Percentiles rank a stretch among this genome's conserved stretches.
Conservation (phyloP, 2,113 vertebrate genomes). For the Upupa epops region DNA sequence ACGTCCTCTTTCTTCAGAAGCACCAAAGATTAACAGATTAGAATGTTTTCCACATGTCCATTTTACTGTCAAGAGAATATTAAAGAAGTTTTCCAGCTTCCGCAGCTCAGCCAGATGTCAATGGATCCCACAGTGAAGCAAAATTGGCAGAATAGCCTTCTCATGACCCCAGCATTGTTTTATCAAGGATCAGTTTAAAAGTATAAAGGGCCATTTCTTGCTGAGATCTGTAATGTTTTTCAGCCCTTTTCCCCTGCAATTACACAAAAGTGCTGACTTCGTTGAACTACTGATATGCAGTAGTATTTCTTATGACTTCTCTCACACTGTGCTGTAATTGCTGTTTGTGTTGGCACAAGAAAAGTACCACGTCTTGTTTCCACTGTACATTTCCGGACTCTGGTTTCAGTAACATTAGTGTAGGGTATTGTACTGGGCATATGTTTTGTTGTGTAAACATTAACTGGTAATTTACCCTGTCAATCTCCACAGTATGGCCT, state of each 20-base stretch:
- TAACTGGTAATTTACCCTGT: slow-evolving; percentile 80
- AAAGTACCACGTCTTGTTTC: slow-evolving; percentile 81
- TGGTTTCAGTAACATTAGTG: slow-evolving; percentile 81
- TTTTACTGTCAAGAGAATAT: slow-evolving; percentile 90
- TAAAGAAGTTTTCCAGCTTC: slow-evolving; percentile 93
- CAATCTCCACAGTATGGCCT: slow-evolving; percentile 71
- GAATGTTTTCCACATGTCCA: slow-evolving; percentile 95
- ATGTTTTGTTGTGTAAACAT: slow-evolving; percentile 87
- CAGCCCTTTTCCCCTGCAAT: slow-evolving; percentile 77
- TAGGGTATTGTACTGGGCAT: slow-evolving; percentile 85
- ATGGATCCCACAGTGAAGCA: slow-evolving; percentile 82
- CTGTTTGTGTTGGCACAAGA: slow-evolving; percentile 89
- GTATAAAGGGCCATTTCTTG: slow-evolving; percentile 73
- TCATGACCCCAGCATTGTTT: slow-evolving; percentile 78
- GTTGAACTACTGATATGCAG: slow-evolving; percentile 80
- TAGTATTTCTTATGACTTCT: slow-evolving; percentile 84
- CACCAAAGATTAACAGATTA: slow-evolving; percentile 86
- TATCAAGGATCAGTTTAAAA: slow-evolving; percentile 78
- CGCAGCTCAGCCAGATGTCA: slow-evolving; percentile 89
- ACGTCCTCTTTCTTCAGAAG: slow-evolving; percentile 79
- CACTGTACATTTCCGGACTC: slow-evolving; percentile 85
- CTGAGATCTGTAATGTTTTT: slow-evolving; percentile 74
- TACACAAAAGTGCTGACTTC: slow-evolving; percentile 85
- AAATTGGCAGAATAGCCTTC: slow-evolving; percentile 87
- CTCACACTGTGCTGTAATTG: slow-evolving; percentile 85